A percentile compares a stretch with the other conserved stretches of the same genome.
Evolutionary conservation across 1,140 invertebrate genomes (phyloP).

Genomic region (Hyposmocoma kahamanoa): DNA sequence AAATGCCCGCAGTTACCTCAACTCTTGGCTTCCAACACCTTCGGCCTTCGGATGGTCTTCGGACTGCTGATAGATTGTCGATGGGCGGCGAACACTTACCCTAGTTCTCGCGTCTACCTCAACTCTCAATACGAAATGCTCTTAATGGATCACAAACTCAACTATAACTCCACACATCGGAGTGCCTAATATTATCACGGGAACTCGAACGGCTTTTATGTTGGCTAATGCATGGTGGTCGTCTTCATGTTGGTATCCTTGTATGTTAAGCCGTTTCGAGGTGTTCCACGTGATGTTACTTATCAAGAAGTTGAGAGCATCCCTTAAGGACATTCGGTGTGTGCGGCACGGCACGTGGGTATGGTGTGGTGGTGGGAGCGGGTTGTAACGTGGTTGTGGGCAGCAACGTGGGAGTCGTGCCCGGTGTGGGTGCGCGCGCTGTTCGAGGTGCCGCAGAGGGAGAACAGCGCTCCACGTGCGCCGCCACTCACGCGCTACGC

Average conservation of each 20-base stretch:
- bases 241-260: too few species aligned
- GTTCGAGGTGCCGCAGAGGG: conserved; percentile 47
- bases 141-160: conserved; percentile 52
- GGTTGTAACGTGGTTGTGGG: conserved; percentile 64
- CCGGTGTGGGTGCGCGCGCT: conserved; percentile 53
- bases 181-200: too few species aligned
- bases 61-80: conserved; percentile 51
- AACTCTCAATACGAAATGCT: conserved; percentile 43
- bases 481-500: conserved; percentile 64
- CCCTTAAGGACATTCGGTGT: conserved; percentile 56
- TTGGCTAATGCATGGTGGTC: too few species aligned
- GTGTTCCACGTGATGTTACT: too few species aligned
- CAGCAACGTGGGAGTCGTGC: conserved; percentile 62
- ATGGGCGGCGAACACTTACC: conserved; percentile 51
- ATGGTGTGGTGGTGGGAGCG: conserved; percentile 46
- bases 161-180: too few species aligned
- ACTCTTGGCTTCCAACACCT: conserved; percentile 70
- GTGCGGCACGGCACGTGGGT: conserved; percentile 50
- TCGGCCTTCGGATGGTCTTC: conserved; percentile 59
- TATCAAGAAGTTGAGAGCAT: too few species aligned
- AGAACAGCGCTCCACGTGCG: conserved; percentile 27
- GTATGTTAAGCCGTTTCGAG: too few species aligned
- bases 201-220: too few species aligned
- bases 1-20: conserved; percentile 72
- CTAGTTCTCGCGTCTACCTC: conserved; percentile 46